Evolutionary conservation across 2,888 invertebrate genomes (phyloP), one percentile per base, ranked within the genome.

Genomic region (Pandemis corylana): DNA sequence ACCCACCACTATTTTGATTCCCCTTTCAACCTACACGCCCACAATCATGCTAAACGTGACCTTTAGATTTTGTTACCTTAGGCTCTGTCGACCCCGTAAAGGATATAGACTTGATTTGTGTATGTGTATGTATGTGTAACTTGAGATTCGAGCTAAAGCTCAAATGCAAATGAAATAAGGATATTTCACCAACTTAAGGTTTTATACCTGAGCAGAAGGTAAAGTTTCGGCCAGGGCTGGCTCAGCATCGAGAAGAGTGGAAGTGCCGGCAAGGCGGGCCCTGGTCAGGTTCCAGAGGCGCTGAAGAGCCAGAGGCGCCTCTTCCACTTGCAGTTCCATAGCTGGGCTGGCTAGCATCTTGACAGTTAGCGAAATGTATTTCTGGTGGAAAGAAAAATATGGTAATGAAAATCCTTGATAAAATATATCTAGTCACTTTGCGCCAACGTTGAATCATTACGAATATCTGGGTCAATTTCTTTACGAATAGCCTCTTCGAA

Each of bases 291-390:
- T 94, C 95, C 95, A 95, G 44, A 95, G 86, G 36, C 95, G 88
- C 81, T 94, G 95, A 72, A 95, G 89, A 4, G 93, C 94, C 80
- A 92, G 80, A 0, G 95, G 94, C n/a, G 93, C 89, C 82, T 94
- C 93, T 78, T 97, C 91, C 28, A 85, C 83, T 75, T 90, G 84
- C 74, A 97, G 86, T 86, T 97, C 97, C 81, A 96, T 95, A 13
- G 89, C 86, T 49, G 91, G 89, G 81, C 87, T 90, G 68, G 94
- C 90, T 77, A 93, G 89, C 94, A 95, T 94, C 83, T 90, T 91
- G 73, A 36, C 12, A 66, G 13, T n/a, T 12, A 10, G 2, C 12
- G 28, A n/a, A 42, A 41, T 56, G 71, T 71, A 69, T 64, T 62
- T 66, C 68, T 72, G 67, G 15, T n/a, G n/a, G 46, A 15, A n/a